phyloP scores from a whole-genome alignment of 2,113 vertebrate genomes.

The Andinoacara biseriatus region DNA sequence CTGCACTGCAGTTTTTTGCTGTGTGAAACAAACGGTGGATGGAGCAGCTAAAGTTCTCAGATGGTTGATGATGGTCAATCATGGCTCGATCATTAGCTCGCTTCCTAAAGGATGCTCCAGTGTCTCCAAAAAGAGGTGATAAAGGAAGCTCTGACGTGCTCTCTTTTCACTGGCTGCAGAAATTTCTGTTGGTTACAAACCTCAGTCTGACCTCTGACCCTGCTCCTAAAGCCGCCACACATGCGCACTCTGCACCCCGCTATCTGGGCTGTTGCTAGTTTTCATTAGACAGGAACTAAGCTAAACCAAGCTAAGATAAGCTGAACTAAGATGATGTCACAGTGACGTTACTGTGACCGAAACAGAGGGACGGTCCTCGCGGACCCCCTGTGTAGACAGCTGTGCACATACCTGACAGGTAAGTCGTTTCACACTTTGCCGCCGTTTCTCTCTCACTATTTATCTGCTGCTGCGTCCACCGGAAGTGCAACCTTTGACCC shows the following conservation, averaged over 20 bases:
- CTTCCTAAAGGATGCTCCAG: not conserved
- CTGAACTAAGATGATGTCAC: not conserved
- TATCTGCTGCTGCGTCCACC: not conserved
- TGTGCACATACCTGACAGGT: not conserved
- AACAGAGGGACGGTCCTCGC: not conserved
- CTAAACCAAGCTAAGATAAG: not conserved
- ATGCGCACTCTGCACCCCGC: not conserved
- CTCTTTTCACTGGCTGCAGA: not conserved
- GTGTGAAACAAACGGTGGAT: too few relatives aligned
- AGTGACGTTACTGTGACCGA: not conserved
- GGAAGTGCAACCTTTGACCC: constrained; percentile 42
- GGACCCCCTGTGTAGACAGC: not conserved
- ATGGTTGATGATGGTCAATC: not conserved
- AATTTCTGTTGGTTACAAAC: too few relatives aligned
- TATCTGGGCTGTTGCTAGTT: not conserved
- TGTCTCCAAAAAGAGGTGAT: not conserved
- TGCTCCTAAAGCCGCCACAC: not conserved
- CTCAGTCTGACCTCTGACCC: not conserved
- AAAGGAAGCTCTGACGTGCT: not conserved
- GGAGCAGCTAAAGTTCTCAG: too few relatives aligned
- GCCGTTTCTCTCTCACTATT: not conserved
- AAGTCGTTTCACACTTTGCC: not conserved
- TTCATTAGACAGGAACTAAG: not conserved
- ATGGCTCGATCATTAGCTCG: not conserved
- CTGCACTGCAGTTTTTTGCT: too few relatives aligned